These are phyloP conservation scores for Polydrusus cervinus DNA, from an alignment of 2,888 invertebrate genomes.

Conservation along the genomic window DNA sequence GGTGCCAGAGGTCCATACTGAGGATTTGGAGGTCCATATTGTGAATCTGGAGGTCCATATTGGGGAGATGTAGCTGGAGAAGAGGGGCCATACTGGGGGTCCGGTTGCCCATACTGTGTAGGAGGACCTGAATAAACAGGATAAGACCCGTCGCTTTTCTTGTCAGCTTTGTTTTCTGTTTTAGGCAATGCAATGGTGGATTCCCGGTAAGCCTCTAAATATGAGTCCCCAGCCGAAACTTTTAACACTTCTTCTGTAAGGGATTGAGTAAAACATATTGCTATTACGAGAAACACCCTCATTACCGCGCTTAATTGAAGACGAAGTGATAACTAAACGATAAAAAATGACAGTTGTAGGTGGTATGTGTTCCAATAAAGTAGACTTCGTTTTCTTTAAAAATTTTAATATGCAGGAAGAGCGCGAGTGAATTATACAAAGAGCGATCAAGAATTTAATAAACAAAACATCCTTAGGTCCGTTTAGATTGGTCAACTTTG, in stretches of 20 bases:
- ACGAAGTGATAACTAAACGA: conserved; percentile 21
- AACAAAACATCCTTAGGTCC: neutral
- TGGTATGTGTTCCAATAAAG: conserved; percentile 12
- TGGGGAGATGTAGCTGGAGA: conserved; percentile 54
- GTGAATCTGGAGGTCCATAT: conserved; percentile 53
- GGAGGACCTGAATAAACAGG: conserved; percentile 70
- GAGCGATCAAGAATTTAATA: conserved; percentile 2
- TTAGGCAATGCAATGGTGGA: conserved; percentile 64
- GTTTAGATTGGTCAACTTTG: neutral
- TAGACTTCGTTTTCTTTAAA: conserved; percentile 36
- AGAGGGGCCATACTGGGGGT: conserved; percentile 59
- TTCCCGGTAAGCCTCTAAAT: conserved; percentile 78
- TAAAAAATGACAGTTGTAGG: conserved; percentile 21
- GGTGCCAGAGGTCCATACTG: conserved; percentile 54
- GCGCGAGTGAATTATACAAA: conserved; percentile 3
- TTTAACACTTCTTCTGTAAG: conserved; percentile 45
- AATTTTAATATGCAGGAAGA: conserved; percentile 26
- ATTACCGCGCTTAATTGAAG: conserved; percentile 28
- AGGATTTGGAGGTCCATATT: conserved; percentile 58
- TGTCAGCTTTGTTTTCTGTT: conserved; percentile 64
- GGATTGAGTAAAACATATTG: conserved; percentile 6
- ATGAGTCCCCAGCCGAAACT: conserved; percentile 72
- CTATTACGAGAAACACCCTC: conserved; percentile 6
- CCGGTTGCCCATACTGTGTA: conserved; percentile 57
- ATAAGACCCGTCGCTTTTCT: conserved; percentile 71